A percentile compares a stretch with the other conserved stretches of the same genome.
These are phyloP conservation scores for Periphyllus acericola DNA, from an alignment of 2,888 invertebrate genomes.

Conservation along the genomic window DNA sequence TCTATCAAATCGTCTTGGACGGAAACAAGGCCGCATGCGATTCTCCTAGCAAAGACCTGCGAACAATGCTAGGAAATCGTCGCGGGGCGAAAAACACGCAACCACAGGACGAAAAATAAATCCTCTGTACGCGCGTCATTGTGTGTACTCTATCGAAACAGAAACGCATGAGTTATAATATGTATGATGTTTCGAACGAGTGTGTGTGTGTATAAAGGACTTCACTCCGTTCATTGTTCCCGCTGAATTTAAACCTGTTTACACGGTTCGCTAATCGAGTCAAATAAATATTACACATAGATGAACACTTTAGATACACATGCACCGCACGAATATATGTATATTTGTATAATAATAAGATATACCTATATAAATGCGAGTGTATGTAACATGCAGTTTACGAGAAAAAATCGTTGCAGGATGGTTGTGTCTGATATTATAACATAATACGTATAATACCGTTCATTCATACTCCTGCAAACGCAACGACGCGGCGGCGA, in stretches of 20 bases:
- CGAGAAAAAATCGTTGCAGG: not conserved
- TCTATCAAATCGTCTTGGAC: too few species aligned
- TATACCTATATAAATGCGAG: not conserved
- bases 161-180: slow-evolving; percentile 1
- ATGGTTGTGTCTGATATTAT: slow-evolving; percentile 5
- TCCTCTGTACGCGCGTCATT: not conserved
- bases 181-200: not conserved
- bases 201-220: not conserved
- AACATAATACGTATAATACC: too few species aligned
- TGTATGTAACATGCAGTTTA: not conserved
- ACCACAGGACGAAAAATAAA: not conserved
- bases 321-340: not conserved
- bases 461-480: slow-evolving; percentile 37
- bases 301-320: slow-evolving; percentile 41
- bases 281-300: slow-evolving; percentile 56
- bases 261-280: slow-evolving; percentile 54
- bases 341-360: not conserved
- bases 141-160: slow-evolving; percentile 2
- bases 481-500: slow-evolving; percentile 17
- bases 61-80: not conserved
- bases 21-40: too few species aligned
- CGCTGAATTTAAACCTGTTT: slow-evolving; percentile 48
- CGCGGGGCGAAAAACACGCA: not conserved
- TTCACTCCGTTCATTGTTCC: slow-evolving; percentile 45
- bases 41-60: too few species aligned